Evolutionary conservation across 2,113 vertebrate species (phyloP).

Genomic region (Gnathochromis pfefferi): DNA sequence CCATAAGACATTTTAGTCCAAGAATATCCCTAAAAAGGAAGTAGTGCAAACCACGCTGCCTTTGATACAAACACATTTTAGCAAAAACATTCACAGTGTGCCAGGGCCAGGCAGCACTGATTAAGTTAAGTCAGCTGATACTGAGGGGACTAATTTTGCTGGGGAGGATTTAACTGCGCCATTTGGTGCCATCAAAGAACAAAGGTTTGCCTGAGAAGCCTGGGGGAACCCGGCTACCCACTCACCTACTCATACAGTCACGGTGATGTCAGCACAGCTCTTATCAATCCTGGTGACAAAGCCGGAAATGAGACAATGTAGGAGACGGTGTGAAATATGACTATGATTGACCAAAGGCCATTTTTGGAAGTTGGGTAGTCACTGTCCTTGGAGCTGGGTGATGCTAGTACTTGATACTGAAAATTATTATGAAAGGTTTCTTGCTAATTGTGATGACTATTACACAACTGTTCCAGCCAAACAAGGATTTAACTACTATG

Average conservation of each 20-base stretch:
- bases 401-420: neutral
- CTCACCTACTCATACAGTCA: neutral
- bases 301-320: neutral
- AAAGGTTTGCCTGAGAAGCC: constrained; percentile 6
- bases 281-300: neutral
- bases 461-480: neutral
- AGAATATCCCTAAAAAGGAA: neutral
- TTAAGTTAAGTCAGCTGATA: constrained; percentile 16
- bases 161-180: constrained; percentile 22
- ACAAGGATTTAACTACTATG: neutral
- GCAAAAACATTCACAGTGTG: neutral
- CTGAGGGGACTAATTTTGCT: neutral
- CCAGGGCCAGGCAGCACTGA: neutral
- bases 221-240: constrained; percentile 15
- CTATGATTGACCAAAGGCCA: neutral
- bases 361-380: neutral
- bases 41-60: neutral
- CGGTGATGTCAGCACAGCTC: constrained; percentile 20
- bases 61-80: neutral
- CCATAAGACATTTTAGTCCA: neutral
- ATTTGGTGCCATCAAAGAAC: neutral
- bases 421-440: neutral
- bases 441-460: neutral
- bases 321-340: neutral
- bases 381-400: neutral